These are phyloP conservation scores for Gadus chalcogrammus DNA, from an alignment of 2,113 vertebrate species.

Conservation along the genomic window DNA sequence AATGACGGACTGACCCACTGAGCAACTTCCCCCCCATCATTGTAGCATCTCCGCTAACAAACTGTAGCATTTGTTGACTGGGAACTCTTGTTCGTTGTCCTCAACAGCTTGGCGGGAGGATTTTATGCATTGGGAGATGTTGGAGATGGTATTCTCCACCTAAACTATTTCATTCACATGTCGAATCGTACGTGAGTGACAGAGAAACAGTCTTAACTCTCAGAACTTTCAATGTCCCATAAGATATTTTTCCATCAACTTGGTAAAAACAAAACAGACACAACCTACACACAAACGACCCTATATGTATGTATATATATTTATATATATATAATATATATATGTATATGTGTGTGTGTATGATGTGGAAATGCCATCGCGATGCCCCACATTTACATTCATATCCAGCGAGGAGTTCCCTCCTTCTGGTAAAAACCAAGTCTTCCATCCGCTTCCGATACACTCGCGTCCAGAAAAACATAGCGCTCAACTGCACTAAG, in stretches of 20 bases:
- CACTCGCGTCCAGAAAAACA: constrained; percentile 46
- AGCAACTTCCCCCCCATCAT: constrained; percentile 54
- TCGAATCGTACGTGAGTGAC: constrained; percentile 57
- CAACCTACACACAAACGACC: too few species aligned
- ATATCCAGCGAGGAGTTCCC: too few species aligned
- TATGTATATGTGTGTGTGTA: too few species aligned
- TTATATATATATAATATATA: too few species aligned
- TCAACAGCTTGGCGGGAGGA: constrained; percentile 58
- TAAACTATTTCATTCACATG: background rate
- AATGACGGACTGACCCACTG: constrained; percentile 49
- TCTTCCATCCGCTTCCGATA: constrained; percentile 65
- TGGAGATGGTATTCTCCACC: constrained; percentile 64
- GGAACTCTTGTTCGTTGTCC: constrained; percentile 53
- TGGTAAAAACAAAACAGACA: too few species aligned
- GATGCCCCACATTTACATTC: too few species aligned
- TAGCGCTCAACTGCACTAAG: constrained; percentile 25
- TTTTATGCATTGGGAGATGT: constrained; percentile 67
- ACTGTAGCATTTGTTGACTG: constrained; percentile 79
- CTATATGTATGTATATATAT: too few species aligned
- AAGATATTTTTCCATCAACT: too few species aligned
- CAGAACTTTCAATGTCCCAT: too few species aligned
- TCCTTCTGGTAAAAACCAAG: constrained; percentile 31
- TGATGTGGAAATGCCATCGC: too few species aligned
- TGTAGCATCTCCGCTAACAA: constrained; percentile 81
- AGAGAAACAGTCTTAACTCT: constrained; percentile 41